Conservation (phyloP, 2,797 vertebrate species). For the Bradypodion pumilum region DNA sequence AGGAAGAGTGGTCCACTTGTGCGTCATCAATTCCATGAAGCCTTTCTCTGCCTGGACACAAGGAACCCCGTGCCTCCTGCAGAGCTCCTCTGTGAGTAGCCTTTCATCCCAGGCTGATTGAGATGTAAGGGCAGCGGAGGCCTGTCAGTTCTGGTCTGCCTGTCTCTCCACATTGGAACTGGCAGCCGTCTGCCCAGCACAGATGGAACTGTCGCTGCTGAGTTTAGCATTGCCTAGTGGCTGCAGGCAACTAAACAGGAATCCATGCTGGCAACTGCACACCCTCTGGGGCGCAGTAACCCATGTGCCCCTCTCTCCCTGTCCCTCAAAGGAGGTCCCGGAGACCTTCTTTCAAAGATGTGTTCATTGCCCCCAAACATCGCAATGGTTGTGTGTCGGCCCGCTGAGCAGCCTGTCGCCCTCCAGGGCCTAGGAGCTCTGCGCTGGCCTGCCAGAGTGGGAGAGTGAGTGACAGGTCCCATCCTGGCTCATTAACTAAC, state of each 20-base stretch:
- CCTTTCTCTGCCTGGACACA: neutral
- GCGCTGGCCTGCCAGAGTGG: neutral
- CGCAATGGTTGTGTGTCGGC: neutral
- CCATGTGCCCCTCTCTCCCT: neutral
- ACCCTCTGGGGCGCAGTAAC: neutral
- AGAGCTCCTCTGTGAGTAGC: neutral
- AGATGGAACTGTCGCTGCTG: constrained; percentile 1
- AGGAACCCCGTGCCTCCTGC: neutral
- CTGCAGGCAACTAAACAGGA: neutral
- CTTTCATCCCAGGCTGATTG: neutral
- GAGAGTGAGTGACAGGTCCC: constrained; percentile 37
- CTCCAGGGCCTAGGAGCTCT: neutral
- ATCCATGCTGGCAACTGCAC: neutral
- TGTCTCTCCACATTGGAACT: neutral
- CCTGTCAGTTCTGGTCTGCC: constrained; percentile 19
- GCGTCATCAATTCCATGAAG: neutral
- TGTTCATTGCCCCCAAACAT: neutral
- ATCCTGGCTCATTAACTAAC: constrained; percentile 31
- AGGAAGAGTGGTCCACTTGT: neutral
- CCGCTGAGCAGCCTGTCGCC: constrained; percentile 1
- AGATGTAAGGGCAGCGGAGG: constrained; percentile 3
- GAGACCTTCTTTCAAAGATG: neutral
- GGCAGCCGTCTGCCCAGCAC: constrained; percentile 8
- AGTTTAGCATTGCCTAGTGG: neutral
- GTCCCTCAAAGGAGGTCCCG: neutral